Evolutionary conservation across 1,140 invertebrate species (phyloP), one percentile per base, ranked within the genome.

Genomic region (Monochamus saltuarius): DNA sequence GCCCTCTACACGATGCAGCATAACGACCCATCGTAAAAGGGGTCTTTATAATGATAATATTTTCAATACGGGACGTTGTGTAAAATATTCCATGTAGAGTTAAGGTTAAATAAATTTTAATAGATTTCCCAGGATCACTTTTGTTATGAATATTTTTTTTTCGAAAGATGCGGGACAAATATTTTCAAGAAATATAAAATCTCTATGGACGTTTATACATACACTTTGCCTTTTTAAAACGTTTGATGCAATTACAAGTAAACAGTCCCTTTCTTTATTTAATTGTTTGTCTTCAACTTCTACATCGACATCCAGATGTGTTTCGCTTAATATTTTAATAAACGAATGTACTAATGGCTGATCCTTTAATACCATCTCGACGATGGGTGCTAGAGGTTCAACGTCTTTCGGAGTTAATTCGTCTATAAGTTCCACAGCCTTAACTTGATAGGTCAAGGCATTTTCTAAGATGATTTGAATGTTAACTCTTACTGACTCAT

Each of bases 211-310:
- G n/a, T n/a, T n/a, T n/a, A n/a, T 39, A 56, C 61, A 47, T 54
- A 66, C 54, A 6, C 14, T 16, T 45, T 7, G 13, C 45, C 61
- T 54, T 74, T 69, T 58, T 11, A 82, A 46, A 8, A 81, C 56
- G 14, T 81, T 80, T 11, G 78, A 77, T 16, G 73, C 84, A 40
- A 87, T 69, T 10, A 83, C 78, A 10, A 90, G 69, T 1, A 85
- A 68, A 3, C 80, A 77, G 40, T 84, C 84, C 0, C 79, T 77
- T 61, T 88, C 85, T 0, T 73, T 67, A 9, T 70, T 66, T 1
- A 88, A 8, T 67, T 85, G 87, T 55, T 84, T 85, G 14, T 83
- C 80, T 53, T 89, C 85, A 0, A 86, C 72, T 11, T 78, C 80
- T 7, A 90, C 77, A 40, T 2, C 2, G 22, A 50, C 37, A 11